Conservation (phyloP, 2,888 invertebrate species). For the Synanthedon myopaeformis region DNA sequence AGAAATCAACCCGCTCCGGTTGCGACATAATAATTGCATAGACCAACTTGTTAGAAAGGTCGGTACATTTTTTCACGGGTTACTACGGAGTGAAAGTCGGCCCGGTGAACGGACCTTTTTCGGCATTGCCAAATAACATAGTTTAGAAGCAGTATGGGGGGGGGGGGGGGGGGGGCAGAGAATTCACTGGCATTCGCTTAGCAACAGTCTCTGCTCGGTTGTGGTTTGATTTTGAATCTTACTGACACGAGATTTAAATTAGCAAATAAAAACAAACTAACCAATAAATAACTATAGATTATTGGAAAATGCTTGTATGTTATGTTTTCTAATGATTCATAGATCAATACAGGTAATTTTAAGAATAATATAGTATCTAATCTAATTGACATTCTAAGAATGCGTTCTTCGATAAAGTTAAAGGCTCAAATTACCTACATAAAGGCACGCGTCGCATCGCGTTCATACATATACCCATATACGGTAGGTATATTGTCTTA, state of each 20-base stretch:
- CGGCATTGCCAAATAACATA: slow-evolving; percentile 45
- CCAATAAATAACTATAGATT: no score
- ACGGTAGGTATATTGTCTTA: neutral
- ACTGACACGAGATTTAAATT: neutral
- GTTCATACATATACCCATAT: no score
- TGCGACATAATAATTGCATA: slow-evolving; percentile 29
- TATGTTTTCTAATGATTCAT: no score
- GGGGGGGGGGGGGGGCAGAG: neutral
- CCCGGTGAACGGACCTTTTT: slow-evolving; percentile 38
- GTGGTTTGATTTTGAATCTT: slow-evolving; percentile 7
- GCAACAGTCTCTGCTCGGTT: slow-evolving; percentile 11
- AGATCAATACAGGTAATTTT: no score
- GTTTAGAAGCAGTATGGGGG: slow-evolving; percentile 17
- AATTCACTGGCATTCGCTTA: slow-evolving; percentile 9
- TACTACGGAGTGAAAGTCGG: slow-evolving; percentile 47
- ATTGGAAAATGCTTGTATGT: no score
- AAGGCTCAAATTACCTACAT: no score
- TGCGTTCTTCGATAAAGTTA: no score
- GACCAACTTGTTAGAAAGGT: slow-evolving; percentile 39
- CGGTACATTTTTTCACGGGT: slow-evolving; percentile 47
- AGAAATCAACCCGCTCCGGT: slow-evolving; percentile 24
- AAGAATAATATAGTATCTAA: no score
- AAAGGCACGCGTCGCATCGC: no score
- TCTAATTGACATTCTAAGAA: no score
- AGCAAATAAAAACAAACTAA: no score